Evolutionary conservation across 2,888 invertebrate genomes (phyloP).

Genomic region (Autographa pulchrina): DNA sequence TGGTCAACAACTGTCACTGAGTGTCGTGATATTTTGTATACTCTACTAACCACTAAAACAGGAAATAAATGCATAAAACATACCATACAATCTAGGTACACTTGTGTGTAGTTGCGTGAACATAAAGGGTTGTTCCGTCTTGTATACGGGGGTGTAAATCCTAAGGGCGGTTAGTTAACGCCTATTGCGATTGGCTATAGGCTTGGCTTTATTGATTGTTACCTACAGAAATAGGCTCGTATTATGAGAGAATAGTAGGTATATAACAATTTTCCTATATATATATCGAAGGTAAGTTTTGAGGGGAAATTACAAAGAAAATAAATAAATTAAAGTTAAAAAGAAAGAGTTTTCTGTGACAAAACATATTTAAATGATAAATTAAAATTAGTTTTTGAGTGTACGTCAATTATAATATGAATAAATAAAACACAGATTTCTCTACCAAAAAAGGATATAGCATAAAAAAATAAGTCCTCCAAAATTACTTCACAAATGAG

Average conservation of each 20-base stretch:
- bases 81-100: neutral
- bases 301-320: too few species aligned
- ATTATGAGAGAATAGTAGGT: too few species aligned
- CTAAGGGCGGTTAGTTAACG: constrained; percentile 30
- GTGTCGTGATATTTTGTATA: too few species aligned
- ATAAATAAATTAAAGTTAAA: too few species aligned
- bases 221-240: neutral
- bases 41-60: too few species aligned
- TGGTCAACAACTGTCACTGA: too few species aligned
- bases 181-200: constrained; percentile 32
- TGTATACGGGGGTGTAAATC: constrained; percentile 33
- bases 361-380: too few species aligned
- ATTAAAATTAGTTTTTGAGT: too few species aligned
- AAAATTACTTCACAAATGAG: neutral
- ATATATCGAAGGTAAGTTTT: too few species aligned
- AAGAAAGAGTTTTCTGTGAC: too few species aligned
- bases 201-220: constrained; percentile 8
- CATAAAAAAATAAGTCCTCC: neutral
- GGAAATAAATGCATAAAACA: neutral
- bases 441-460: neutral
- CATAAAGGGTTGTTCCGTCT: constrained; percentile 19
- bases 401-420: too few species aligned
- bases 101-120: constrained; percentile 10
- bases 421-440: neutral
- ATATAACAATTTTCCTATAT: too few species aligned